Evolutionary conservation across 1,140 invertebrate species (phyloP), one percentile per base, ranked within the genome.

Genomic region (Bombus difficillimus): DNA sequence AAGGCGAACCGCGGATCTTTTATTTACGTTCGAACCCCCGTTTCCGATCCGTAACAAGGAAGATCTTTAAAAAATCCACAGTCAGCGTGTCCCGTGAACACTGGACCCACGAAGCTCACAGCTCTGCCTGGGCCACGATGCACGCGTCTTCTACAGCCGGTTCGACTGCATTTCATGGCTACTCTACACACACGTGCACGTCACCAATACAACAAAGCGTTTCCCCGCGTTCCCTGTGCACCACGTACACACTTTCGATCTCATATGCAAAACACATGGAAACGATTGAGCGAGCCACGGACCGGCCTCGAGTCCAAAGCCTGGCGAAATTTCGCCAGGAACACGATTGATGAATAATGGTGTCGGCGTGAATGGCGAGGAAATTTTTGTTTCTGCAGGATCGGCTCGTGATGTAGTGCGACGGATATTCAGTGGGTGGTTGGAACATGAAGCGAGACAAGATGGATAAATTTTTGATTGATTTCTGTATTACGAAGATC

Each of bases 81-180:
- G 57, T 57, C 64, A 53, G 12, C 22, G 64, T 62, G 18, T 80
- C 68, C n/a, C 18, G 47, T 53, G 47, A 8, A 66, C n/a, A 59
- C 32, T 37, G 86, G 79, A 53, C 68, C 86, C 83, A 57, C 72
- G 68, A 72, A 85, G 89, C 81, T 68, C 71, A 85, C 64, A 39
- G 86, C 28, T 47, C 47, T 37, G 28, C 53, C 57, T 13, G 41
- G 47, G 76, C 66, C 86, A 80, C 77, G 66, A 62, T 66, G 53
- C 82, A 79, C 69, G 85, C 81, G 68, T 83, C 89, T 73, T 83
- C 89, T 76, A 72, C 75, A 91, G 91, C 91, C 90, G 91, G 91
- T 91, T 89, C 88, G 91, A 91, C 90, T 90, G 78, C 91, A 91
- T 91, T 91, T 91, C 80, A 88, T 81, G 90, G 82, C 81, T 81